These are phyloP conservation scores for Neoitamus cyanurus DNA, from an alignment of 2,888 invertebrate genomes.

Conservation along the genomic window DNA sequence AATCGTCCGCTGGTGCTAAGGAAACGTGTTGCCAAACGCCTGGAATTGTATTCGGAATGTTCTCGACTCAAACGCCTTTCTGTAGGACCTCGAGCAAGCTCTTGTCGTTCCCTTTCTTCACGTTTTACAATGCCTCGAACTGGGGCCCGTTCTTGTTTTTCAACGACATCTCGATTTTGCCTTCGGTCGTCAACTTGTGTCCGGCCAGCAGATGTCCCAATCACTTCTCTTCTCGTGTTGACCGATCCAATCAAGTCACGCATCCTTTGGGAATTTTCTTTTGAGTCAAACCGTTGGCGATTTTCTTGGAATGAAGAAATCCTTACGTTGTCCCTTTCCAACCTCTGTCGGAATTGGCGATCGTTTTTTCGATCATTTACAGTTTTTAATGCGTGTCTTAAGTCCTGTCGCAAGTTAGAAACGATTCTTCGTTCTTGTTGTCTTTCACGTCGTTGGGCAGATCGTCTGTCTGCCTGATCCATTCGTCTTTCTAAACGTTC, in stretches of 20 bases:
- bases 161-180: background rate
- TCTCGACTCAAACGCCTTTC: background rate
- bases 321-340: background rate
- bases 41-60: background rate
- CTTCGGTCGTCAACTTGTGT: background rate
- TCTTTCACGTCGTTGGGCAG: background rate
- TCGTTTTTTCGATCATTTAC: background rate
- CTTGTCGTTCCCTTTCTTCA: background rate
- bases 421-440: background rate
- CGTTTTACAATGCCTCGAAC: background rate
- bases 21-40: background rate
- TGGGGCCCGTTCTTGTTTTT: background rate
- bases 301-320: background rate
- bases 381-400: background rate
- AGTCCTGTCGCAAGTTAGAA: background rate
- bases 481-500: background rate
- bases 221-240: background rate
- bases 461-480: background rate
- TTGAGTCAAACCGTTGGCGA: background rate
- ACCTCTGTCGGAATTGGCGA: background rate
- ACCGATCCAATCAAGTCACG: background rate
- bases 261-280: background rate
- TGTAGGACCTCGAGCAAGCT: background rate
- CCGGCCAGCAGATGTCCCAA: background rate
- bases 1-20: background rate